phyloP scores from a whole-genome alignment of 2,888 invertebrate genomes.

The Drosophila ustulata region DNA sequence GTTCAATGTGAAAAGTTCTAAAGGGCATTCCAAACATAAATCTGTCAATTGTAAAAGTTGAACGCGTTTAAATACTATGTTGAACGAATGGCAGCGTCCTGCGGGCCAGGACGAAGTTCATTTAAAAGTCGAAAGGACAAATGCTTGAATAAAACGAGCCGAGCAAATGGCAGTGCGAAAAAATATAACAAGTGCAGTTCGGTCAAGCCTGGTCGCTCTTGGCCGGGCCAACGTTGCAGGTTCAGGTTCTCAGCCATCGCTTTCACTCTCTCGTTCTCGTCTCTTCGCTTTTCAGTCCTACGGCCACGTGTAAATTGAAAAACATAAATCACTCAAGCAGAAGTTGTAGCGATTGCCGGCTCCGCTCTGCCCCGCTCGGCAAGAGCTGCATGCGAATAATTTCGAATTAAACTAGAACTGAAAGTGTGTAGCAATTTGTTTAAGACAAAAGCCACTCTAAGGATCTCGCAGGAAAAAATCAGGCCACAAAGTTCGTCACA shows the following conservation, averaged over 20 bases:
- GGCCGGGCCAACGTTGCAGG: slow-evolving; percentile 13
- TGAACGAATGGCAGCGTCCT: slow-evolving; percentile 17
- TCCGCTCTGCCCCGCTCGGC: background rate
- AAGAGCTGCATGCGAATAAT: slow-evolving; percentile 66
- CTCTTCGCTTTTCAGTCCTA: background rate
- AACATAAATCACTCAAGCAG: slow-evolving; percentile 83
- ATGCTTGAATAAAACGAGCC: slow-evolving; percentile 69
- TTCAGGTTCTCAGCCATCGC: slow-evolving; percentile 49
- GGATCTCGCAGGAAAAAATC: slow-evolving; percentile 11
- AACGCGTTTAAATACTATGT: slow-evolving; percentile 59
- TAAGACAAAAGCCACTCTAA: slow-evolving; percentile 72
- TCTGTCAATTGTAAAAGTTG: slow-evolving; percentile 75
- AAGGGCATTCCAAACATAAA: slow-evolving; percentile 56
- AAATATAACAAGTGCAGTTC: slow-evolving; percentile 37
- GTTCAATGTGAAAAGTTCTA: slow-evolving; percentile 24
- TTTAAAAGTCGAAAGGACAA: slow-evolving; percentile 79
- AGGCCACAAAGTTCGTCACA: slow-evolving; percentile 59
- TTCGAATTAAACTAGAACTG: slow-evolving; percentile 75
- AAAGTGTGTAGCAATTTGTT: slow-evolving; percentile 79
- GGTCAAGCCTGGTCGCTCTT: slow-evolving; percentile 52
- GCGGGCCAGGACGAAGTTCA: slow-evolving; percentile 62
- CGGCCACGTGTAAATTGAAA: slow-evolving; percentile 75
- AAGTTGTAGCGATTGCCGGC: slow-evolving; percentile 58
- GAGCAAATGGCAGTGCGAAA: slow-evolving; percentile 41
- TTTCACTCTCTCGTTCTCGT: background rate